Percentiles rank a stretch among this genome's conserved stretches.
These are phyloP conservation scores for Dysmachus trigonus DNA, from an alignment of 2,888 invertebrate genomes.

Conservation along the genomic window DNA sequence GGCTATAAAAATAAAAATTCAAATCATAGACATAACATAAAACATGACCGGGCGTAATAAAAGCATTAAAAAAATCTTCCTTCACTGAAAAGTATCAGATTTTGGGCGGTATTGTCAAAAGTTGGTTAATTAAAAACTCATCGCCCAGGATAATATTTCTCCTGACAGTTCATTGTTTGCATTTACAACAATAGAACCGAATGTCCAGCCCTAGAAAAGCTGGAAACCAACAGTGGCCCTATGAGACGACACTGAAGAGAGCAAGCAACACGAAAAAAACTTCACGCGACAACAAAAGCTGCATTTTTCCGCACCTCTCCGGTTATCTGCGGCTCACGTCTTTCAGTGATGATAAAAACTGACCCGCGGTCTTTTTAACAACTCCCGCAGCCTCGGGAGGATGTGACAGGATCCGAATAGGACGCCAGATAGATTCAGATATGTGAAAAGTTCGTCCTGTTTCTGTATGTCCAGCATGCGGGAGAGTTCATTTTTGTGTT, in stretches of 20 bases:
- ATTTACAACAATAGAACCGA: constrained; percentile 6
- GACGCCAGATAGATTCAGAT: not conserved
- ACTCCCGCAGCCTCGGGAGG: not conserved
- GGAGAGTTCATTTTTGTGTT: not conserved
- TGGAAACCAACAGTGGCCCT: not conserved
- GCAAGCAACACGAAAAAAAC: not conserved
- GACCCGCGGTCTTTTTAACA: constrained; percentile 25
- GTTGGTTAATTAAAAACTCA: constrained; percentile 45
- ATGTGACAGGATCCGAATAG: constrained; percentile 8
- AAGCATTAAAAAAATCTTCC: not conserved
- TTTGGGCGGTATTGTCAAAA: constrained; percentile 32
- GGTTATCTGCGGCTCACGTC: constrained; percentile 30
- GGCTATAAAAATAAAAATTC: not conserved
- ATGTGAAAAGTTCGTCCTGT: not conserved
- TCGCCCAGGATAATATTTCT: constrained; percentile 21
- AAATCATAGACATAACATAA: not conserved
- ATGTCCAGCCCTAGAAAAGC: constrained; percentile 5
- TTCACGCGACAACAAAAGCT: not conserved
- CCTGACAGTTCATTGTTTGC: constrained; percentile 34
- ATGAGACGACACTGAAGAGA: not conserved
- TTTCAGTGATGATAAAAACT: constrained; percentile 34
- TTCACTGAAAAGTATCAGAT: constrained; percentile 24
- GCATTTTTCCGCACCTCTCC: not conserved
- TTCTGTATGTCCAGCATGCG: not conserved
- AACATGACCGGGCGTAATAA: not conserved